Evolutionary conservation across 2,113 vertebrate species (phyloP).

Genomic region (Epinephelus cyanopodus): DNA sequence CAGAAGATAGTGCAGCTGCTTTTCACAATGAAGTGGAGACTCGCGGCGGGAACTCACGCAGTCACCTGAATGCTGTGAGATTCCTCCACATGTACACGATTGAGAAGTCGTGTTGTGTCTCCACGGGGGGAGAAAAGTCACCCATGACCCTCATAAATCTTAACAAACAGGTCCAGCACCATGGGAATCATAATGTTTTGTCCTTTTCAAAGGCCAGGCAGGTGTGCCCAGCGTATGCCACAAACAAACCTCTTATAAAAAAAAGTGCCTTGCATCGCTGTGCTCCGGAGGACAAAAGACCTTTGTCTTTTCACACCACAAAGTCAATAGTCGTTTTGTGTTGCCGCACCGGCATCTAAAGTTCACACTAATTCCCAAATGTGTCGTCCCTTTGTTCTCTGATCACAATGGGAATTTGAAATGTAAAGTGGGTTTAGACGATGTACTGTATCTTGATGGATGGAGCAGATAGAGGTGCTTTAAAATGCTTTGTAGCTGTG

Average conservation of each 20-base stretch:
- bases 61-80: neutral
- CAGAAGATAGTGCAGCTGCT: slow-evolving; percentile 29
- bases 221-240: slow-evolving; percentile 21
- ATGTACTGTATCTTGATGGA: slow-evolving; percentile 13
- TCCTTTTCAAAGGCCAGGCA: slow-evolving; percentile 14
- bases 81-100: neutral
- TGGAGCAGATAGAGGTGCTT: slow-evolving; percentile 20
- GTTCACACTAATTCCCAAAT: slow-evolving; percentile 49
- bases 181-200: neutral
- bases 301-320: slow-evolving; percentile 53
- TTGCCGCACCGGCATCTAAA: slow-evolving; percentile 22
- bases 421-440: slow-evolving; percentile 44
- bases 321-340: slow-evolving; percentile 61
- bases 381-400: slow-evolving; percentile 52
- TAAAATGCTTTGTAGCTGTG: slow-evolving; percentile 21
- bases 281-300: slow-evolving; percentile 58
- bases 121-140: neutral
- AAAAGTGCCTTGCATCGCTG: slow-evolving; percentile 14
- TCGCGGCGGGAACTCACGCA: neutral
- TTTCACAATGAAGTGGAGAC: slow-evolving; percentile 22
- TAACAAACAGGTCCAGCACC: neutral
- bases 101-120: neutral
- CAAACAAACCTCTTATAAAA: slow-evolving; percentile 41
- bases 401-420: slow-evolving; percentile 55
- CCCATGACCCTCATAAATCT: slow-evolving; percentile 1